phyloP scores from a whole-genome alignment of 2,113 vertebrate species.

The Hylia prasina region DNA sequence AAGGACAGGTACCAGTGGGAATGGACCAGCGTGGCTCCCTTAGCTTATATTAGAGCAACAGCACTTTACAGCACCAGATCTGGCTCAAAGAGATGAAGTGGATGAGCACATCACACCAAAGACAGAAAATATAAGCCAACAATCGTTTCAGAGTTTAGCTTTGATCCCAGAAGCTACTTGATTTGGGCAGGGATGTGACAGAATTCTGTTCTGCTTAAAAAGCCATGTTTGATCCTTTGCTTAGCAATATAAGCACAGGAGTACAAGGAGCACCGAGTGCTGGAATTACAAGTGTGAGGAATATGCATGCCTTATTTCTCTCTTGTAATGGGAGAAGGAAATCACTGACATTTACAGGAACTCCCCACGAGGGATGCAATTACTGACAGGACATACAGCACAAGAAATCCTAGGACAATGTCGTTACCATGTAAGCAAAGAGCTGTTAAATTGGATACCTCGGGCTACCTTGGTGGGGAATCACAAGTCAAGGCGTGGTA shows the following conservation, averaged over 20 bases:
- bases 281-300: slow-evolving; percentile 43
- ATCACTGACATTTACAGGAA: neutral
- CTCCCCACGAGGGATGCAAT: slow-evolving; percentile 7
- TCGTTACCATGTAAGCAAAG: slow-evolving; percentile 13
- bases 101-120: slow-evolving; percentile 22
- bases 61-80: neutral
- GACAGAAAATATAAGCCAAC: slow-evolving; percentile 21
- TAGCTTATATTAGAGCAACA: slow-evolving; percentile 33
- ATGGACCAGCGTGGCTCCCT: neutral
- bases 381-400: slow-evolving; percentile 43
- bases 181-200: neutral
- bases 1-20: neutral
- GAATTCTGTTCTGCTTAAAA: neutral
- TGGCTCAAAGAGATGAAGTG: slow-evolving; percentile 29
- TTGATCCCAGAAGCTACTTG: slow-evolving; percentile 10
- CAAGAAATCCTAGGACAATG: slow-evolving; percentile 12
- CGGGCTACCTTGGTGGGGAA: slow-evolving; percentile 39
- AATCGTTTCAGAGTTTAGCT: neutral
- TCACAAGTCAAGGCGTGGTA: slow-evolving; percentile 45
- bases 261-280: slow-evolving; percentile 22
- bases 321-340: slow-evolving; percentile 49
- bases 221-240: neutral
- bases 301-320: slow-evolving; percentile 50
- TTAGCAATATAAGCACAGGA: slow-evolving; percentile 41
- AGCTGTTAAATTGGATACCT: slow-evolving; percentile 25